phyloP scores from a whole-genome alignment of 2,797 vertebrate genomes.

The Rhinogobio ventralis region DNA sequence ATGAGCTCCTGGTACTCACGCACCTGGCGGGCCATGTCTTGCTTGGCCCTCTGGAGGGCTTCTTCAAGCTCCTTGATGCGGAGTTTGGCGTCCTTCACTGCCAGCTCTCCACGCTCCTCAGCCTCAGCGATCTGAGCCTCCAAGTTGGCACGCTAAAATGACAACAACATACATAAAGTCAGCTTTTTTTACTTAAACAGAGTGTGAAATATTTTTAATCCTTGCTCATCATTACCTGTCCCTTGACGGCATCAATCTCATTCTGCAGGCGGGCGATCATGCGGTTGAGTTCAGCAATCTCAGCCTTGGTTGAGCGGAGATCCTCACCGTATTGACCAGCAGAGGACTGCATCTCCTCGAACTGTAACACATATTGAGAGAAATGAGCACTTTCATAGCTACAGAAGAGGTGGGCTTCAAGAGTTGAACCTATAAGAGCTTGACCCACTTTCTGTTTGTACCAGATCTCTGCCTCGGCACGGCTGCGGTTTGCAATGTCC shows the following conservation, averaged over 20 bases:
- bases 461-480: slow-evolving; percentile 85
- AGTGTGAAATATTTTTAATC: not conserved
- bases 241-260: slow-evolving; percentile 81
- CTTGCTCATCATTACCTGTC: slow-evolving; percentile 73
- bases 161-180: slow-evolving; percentile 17
- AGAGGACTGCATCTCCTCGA: slow-evolving; percentile 80
- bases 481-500: slow-evolving; percentile 87
- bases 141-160: slow-evolving; percentile 70
- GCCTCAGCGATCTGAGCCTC: slow-evolving; percentile 79
- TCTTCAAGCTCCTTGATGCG: slow-evolving; percentile 86
- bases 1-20: slow-evolving; percentile 93
- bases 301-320: slow-evolving; percentile 78
- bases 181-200: not conserved
- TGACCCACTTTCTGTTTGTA: slow-evolving; percentile 86
- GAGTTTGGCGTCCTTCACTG: slow-evolving; percentile 81
- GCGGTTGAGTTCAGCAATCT: slow-evolving; percentile 80
- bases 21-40: slow-evolving; percentile 90
- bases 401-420: not conserved
- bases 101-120: slow-evolving; percentile 80
- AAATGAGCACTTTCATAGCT: not conserved
- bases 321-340: slow-evolving; percentile 79
- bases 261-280: slow-evolving; percentile 81
- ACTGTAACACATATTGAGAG: slow-evolving; percentile 65
- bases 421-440: not conserved
- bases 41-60: slow-evolving; percentile 89